phyloP scores from a whole-genome alignment of 1,140 invertebrate genomes.

The Drosophila busckii region DNA sequence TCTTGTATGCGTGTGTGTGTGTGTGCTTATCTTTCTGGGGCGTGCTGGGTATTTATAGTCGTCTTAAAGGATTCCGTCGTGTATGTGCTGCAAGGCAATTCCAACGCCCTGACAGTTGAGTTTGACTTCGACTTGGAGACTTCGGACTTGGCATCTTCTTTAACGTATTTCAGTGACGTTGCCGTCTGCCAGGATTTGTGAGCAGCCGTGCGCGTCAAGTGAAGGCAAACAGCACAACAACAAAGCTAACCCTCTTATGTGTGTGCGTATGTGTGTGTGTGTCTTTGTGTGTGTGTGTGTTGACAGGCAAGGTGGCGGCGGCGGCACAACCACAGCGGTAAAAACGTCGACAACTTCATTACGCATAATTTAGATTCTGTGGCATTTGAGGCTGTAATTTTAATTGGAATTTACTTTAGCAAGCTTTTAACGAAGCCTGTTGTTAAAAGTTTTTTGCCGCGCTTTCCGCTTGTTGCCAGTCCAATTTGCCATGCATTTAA shows the following conservation, averaged over 20 bases:
- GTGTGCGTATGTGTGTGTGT: conserved; percentile 6
- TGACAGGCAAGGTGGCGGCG: conserved; percentile 38
- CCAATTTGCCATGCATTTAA: conserved; percentile 71
- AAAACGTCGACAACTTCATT: conserved; percentile 66
- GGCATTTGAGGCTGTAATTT: conserved; percentile 73
- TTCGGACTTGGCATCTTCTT: conserved; percentile 17
- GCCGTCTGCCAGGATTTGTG: conserved; percentile 48
- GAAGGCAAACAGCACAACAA: conserved; percentile 67
- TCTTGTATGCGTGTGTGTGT: conserved; percentile 33
- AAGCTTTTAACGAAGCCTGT: conserved; percentile 34
- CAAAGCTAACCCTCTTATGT: conserved; percentile 31
- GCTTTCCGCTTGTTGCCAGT: conserved; percentile 66
- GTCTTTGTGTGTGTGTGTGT: conserved; percentile 26
- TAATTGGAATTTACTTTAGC: conserved; percentile 77
- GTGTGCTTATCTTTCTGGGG: conserved; percentile 38
- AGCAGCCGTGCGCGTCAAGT: conserved; percentile 51
- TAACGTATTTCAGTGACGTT: conserved; percentile 38
- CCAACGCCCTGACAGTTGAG: conserved; percentile 25
- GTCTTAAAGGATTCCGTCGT: conserved; percentile 61
- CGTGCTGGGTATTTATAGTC: conserved; percentile 56
- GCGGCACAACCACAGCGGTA: conserved; percentile 53
- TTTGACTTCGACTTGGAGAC: conserved; percentile 12
- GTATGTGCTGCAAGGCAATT: conserved; percentile 58
- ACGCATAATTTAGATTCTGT: conserved; percentile 76
- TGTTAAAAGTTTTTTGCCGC: conserved; percentile 58